A percentile compares a stretch with the other conserved stretches of the same genome.
Evolutionary conservation across 2,797 vertebrate genomes (phyloP).

Genomic region (Megalops cyprinoides): DNA sequence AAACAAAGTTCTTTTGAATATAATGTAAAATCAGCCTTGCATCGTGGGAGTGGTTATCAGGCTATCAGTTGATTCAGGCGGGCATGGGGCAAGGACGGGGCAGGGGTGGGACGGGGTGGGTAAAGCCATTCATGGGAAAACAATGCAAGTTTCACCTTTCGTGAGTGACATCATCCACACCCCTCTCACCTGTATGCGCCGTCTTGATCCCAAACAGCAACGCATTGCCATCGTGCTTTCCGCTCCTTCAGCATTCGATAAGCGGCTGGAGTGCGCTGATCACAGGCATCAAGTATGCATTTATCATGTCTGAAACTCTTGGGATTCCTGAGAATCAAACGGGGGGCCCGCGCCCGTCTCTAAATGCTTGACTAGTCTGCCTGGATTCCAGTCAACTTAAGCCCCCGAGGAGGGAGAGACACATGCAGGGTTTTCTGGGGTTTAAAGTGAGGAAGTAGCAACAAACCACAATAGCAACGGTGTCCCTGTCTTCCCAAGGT

Average conservation of each 20-base stretch:
- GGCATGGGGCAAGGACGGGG: no score
- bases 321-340: constrained; percentile 25
- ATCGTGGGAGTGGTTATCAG: no score
- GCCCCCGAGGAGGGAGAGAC: not conserved
- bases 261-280: not conserved
- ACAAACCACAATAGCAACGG: not conserved
- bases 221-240: not conserved
- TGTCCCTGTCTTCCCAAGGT: not conserved
- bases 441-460: not conserved
- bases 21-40: no score
- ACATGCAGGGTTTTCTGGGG: not conserved
- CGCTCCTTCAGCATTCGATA: not conserved
- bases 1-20: no score
- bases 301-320: constrained; percentile 18
- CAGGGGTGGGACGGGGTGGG: no score
- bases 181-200: not conserved
- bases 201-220: not conserved
- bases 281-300: constrained; percentile 4
- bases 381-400: constrained; percentile 32
- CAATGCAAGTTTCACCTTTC: not conserved
- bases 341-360: not conserved
- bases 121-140: no score
- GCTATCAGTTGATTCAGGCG: no score
- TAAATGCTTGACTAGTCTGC: constrained; percentile 4
- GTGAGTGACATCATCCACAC: not conserved